Evolutionary conservation across 2,113 vertebrate genomes (phyloP).

Genomic region (Tetrao urogallus): DNA sequence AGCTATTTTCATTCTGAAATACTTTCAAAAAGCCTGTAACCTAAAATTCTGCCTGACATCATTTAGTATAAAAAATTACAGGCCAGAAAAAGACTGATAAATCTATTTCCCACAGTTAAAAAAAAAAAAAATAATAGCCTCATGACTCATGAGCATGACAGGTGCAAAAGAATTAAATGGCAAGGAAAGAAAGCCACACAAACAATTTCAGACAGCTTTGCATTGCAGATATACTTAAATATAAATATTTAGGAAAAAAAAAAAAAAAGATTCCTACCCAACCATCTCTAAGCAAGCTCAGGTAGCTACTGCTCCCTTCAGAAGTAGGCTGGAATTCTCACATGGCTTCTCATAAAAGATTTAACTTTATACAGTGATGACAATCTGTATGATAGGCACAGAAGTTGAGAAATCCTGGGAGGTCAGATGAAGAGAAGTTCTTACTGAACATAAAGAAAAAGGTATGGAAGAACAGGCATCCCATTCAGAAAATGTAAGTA

Average conservation of each 20-base stretch:
- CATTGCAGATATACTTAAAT: conserved; percentile 35
- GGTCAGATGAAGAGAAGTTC: background rate
- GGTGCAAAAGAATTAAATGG: conserved; percentile 31
- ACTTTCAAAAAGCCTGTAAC: background rate
- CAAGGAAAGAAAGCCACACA: background rate
- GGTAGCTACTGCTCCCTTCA: background rate
- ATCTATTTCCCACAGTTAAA: background rate
- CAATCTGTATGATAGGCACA: background rate
- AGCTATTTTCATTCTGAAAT: conserved; percentile 39
- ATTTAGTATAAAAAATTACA: conserved; percentile 21
- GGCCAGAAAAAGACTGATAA: conserved; percentile 26
- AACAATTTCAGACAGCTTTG: conserved; percentile 24
- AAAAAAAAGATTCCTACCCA: background rate
- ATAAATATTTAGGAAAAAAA: background rate
- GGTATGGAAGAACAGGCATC: background rate
- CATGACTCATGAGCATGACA: conserved; percentile 34
- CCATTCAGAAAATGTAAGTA: background rate
- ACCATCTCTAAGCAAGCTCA: background rate
- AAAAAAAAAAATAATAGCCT: background rate
- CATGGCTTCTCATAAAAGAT: background rate
- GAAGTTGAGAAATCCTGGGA: background rate
- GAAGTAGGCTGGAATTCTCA: background rate
- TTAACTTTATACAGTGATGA: background rate
- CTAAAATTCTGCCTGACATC: background rate
- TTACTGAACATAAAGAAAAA: background rate